Evolutionary conservation across 2,113 vertebrate species (phyloP).

Genomic region (Sturnira hondurensis): DNA sequence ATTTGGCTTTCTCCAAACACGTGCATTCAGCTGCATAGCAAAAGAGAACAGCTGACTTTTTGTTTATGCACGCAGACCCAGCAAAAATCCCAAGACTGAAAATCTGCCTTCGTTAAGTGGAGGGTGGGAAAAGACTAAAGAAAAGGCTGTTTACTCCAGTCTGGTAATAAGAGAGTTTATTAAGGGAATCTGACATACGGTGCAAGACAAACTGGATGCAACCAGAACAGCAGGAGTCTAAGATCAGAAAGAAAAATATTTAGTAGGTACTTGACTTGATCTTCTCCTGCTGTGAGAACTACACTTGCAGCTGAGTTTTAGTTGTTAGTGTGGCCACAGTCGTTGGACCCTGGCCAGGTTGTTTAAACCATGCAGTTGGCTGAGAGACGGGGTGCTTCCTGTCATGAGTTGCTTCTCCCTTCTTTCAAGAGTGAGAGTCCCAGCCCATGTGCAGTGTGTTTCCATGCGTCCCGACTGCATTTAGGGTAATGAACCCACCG

Average conservation of each 20-base stretch:
- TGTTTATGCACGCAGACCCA: background rate
- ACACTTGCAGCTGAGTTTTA: background rate
- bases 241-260: background rate
- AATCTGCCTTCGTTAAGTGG: background rate
- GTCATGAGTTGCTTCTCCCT: background rate
- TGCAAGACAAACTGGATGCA: background rate
- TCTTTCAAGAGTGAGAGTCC: background rate
- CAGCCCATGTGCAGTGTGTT: background rate
- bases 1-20: background rate
- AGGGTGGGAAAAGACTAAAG: background rate
- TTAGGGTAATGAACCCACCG: background rate
- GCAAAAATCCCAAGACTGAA: background rate
- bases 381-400: background rate
- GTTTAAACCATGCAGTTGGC: background rate
- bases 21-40: background rate
- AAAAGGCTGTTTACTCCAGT: background rate
- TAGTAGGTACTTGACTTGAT: background rate
- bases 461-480: background rate
- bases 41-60: background rate
- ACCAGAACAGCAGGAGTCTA: background rate
- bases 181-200: background rate
- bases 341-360: background rate
- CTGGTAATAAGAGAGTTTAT: background rate
- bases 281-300: background rate
- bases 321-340: background rate